phyloP scores from a whole-genome alignment of 2,113 vertebrate genomes.

The Rhinogobius similis region DNA sequence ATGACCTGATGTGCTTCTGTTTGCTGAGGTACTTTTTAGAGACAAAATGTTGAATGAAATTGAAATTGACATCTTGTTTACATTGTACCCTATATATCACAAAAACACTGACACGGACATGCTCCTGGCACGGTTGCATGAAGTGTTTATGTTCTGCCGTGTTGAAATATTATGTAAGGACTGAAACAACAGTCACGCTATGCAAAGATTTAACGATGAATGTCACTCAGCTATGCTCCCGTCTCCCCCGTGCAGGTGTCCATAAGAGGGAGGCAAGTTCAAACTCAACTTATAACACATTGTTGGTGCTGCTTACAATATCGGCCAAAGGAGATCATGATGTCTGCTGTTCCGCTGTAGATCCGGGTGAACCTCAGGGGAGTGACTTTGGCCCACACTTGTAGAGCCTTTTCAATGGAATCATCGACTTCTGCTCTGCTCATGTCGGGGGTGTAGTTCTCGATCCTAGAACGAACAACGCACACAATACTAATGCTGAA shows the following conservation, averaged over 20 bases:
- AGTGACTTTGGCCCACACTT: slow-evolving; percentile 83
- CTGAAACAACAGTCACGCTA: neutral
- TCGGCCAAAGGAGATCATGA: slow-evolving; percentile 84
- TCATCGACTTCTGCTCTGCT: slow-evolving; percentile 70
- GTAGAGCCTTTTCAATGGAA: slow-evolving; percentile 78
- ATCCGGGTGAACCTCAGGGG: slow-evolving; percentile 81
- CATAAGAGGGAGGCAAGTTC: neutral
- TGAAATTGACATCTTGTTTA: neutral
- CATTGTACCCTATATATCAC: neutral
- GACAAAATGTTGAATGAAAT: neutral
- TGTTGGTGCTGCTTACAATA: slow-evolving; percentile 68
- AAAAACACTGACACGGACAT: neutral
- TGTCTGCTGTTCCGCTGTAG: slow-evolving; percentile 79
- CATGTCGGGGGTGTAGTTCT: slow-evolving; percentile 84
- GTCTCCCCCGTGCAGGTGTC: neutral
- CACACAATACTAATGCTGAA: fast-evolving
- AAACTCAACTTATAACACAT: neutral
- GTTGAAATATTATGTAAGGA: neutral
- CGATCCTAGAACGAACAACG: slow-evolving; percentile 76
- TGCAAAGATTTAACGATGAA: neutral
- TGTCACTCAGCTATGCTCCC: slow-evolving; percentile 2
- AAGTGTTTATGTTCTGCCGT: neutral
- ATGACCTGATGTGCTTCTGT: too few species aligned
- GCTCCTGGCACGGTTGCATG: neutral
- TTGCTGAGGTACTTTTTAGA: neutral